Percentiles rank a stretch among this genome's conserved stretches.
Conservation (phyloP, 2,888 invertebrate genomes). For the Dicyrtomina minuta region DNA sequence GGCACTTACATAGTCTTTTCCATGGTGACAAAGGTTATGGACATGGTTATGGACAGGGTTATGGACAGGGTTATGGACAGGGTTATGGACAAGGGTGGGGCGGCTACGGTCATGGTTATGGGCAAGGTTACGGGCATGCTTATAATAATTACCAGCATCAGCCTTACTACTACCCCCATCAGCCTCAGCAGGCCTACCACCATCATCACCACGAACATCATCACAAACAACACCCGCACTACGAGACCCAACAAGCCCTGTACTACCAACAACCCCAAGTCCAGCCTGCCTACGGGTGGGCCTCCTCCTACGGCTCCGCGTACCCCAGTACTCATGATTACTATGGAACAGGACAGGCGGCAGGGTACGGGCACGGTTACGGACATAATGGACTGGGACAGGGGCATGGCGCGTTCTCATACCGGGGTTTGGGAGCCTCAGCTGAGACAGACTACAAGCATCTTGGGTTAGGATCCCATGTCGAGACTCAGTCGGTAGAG, state of each 20-base stretch:
- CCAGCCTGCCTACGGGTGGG: slow-evolving; percentile 21
- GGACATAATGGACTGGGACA: too few relatives aligned
- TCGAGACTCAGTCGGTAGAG: background rate
- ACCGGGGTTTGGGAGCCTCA: background rate
- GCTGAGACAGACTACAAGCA: slow-evolving; percentile 4
- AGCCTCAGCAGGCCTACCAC: slow-evolving; percentile 28
- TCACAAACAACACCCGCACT: slow-evolving; percentile 8
- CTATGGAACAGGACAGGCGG: background rate
- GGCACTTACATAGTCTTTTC: slow-evolving; percentile 22
- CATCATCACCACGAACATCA: slow-evolving; percentile 31
- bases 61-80: slow-evolving; percentile 55
- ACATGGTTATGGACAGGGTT: slow-evolving; percentile 40
- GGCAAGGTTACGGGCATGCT: slow-evolving; percentile 42
- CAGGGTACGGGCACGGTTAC: background rate
- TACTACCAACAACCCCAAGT: slow-evolving; percentile 16
- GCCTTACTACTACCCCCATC: slow-evolving; percentile 19
- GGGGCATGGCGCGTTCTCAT: background rate
- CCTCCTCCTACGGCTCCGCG: slow-evolving; percentile 14
- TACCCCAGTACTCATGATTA: slow-evolving; percentile 6
- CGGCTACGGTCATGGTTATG: slow-evolving; percentile 55
- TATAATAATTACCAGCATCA: slow-evolving; percentile 21
- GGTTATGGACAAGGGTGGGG: slow-evolving; percentile 37
- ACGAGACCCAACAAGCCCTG: background rate
- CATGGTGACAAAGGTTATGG: slow-evolving; percentile 55
- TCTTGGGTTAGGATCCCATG: background rate